These are phyloP conservation scores for Chelidonichthys spinosus DNA, from an alignment of 2,797 vertebrate species.

Conservation along the genomic window DNA sequence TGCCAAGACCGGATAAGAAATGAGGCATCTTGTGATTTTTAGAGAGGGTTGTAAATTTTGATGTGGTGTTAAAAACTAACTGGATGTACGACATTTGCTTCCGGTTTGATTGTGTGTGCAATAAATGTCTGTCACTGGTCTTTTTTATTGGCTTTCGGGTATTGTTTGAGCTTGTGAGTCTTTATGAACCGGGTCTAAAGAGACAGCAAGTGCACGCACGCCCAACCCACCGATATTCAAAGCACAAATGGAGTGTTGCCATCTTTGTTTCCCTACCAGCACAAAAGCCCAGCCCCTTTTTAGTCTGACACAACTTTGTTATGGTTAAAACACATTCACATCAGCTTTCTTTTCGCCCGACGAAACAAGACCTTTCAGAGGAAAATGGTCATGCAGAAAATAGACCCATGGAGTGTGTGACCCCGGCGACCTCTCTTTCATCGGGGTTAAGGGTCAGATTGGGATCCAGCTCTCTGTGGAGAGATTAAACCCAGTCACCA, in stretches of 20 bases:
- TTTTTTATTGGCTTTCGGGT: neutral
- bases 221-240: too few relatives aligned
- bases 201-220: slow-evolving; percentile 13
- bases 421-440: slow-evolving; percentile 62
- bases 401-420: slow-evolving; percentile 52
- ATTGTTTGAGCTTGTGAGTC: neutral
- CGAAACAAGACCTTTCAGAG: slow-evolving; percentile 43
- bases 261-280: neutral
- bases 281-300: neutral
- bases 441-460: slow-evolving; percentile 69
- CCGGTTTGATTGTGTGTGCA: slow-evolving; percentile 2
- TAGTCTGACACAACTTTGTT: slow-evolving; percentile 12
- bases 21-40: neutral
- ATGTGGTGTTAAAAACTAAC: slow-evolving; percentile 18
- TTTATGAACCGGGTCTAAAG: neutral
- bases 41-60: slow-evolving; percentile 10
- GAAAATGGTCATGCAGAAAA: slow-evolving; percentile 37
- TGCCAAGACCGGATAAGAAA: neutral
- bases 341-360: slow-evolving; percentile 8
- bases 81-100: neutral
- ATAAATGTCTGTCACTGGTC: slow-evolving; percentile 9
- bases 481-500: slow-evolving; percentile 72
- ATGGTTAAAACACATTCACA: slow-evolving; percentile 4
- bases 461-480: slow-evolving; percentile 63
- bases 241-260: neutral